phyloP scores from a whole-genome alignment of 2,113 vertebrate species.

The Uropsilus gracilis region DNA sequence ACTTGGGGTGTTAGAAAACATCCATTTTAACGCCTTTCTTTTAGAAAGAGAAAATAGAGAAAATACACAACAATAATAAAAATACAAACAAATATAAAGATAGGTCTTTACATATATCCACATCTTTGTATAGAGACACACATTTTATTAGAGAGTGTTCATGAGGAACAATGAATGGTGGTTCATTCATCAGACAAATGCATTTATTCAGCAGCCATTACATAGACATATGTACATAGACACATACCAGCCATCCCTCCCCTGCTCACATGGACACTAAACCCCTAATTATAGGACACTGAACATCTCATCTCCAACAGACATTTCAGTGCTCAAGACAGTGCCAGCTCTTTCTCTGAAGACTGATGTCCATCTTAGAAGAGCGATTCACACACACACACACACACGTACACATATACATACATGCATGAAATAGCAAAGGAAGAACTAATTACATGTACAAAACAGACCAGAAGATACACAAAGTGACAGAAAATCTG shows the following conservation, averaged over 20 bases:
- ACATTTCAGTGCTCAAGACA: too few species aligned
- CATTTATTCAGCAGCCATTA: background rate
- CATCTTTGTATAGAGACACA: too few species aligned
- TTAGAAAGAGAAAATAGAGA: background rate
- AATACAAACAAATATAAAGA: too few species aligned
- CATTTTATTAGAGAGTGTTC: too few species aligned
- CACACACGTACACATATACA: background rate
- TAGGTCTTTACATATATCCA: too few species aligned
- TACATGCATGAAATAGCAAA: background rate
- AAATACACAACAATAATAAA: too few species aligned
- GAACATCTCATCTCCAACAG: too few species aligned
- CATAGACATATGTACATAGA: background rate
- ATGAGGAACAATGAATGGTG: background rate
- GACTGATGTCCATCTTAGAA: background rate
- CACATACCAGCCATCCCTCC: background rate
- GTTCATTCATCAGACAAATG: background rate
- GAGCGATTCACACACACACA: background rate
- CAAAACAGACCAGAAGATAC: background rate
- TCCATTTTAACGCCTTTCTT: background rate
- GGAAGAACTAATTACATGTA: background rate
- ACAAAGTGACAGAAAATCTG: background rate
- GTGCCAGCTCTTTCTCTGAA: background rate
- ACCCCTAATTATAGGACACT: background rate
- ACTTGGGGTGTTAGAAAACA: background rate
- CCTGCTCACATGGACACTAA: accelerated